Conservation (phyloP, 1,140 invertebrate genomes). For the Drosophila melanogaster region Release_6_plus_ISO1_MT NT_037436.4:88501-89000, state of each 20-base stretch:
- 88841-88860: slow-evolving; percentile 26
- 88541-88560: not conserved
- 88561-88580: slow-evolving; percentile 4
- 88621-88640: slow-evolving; percentile 11
- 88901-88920: slow-evolving; percentile 20
- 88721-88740: slow-evolving; percentile 44
- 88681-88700: slow-evolving; percentile 34
- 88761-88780: slow-evolving; percentile 4
- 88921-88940: not conserved
- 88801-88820: slow-evolving; percentile 43
- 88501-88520: too few relatives aligned
- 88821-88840: slow-evolving; percentile 29
- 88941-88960: not conserved
- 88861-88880: slow-evolving; percentile 32
- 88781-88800: not conserved
- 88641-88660: slow-evolving; percentile 30
- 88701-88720: slow-evolving; percentile 38
- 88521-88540: not conserved
- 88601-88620: slow-evolving; percentile 6
- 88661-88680: slow-evolving; percentile 45
- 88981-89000: too few relatives aligned
- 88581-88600: slow-evolving; percentile 13
- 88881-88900: slow-evolving; percentile 28
- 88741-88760: slow-evolving; percentile 24
- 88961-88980: too few relatives aligned